Conservation (phyloP, 1,140 invertebrate genomes). For the Dendroctonus valens region DNA sequence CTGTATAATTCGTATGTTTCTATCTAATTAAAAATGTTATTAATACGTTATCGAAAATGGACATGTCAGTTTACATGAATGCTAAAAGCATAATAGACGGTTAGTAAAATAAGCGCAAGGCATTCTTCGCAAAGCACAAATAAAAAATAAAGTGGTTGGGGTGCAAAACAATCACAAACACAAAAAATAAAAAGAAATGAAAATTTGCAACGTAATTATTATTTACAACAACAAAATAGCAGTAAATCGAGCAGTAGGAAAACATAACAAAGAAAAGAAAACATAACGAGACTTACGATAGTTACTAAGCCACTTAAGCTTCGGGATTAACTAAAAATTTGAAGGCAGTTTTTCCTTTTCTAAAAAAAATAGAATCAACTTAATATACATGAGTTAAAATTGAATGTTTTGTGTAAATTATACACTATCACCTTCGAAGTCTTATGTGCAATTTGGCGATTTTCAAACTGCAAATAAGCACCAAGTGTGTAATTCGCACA, state of each 20-base stretch:
- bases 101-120: no score
- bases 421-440: no score
- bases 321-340: slow-evolving; percentile 22
- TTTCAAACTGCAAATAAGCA: no score
- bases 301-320: slow-evolving; percentile 6
- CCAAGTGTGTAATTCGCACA: no score
- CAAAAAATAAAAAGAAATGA: slow-evolving; percentile 33
- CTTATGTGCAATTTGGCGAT: no score
- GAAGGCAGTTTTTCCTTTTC: slow-evolving; percentile 5
- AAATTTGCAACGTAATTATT: slow-evolving; percentile 11
- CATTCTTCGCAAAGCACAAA: neutral
- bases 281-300: slow-evolving; percentile 1
- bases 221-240: slow-evolving; percentile 10
- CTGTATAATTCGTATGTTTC: no score
- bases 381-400: no score
- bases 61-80: no score
- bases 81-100: no score
- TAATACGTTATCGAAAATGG: no score
- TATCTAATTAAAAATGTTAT: no score
- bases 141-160: neutral
- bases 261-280: slow-evolving; percentile 7
- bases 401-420: no score
- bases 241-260: neutral
- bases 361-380: slow-evolving; percentile 8
- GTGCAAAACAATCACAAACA: slow-evolving; percentile 34